phyloP scores from a whole-genome alignment of 1,140 invertebrate genomes.

The Nixonia krombeini region DNA sequence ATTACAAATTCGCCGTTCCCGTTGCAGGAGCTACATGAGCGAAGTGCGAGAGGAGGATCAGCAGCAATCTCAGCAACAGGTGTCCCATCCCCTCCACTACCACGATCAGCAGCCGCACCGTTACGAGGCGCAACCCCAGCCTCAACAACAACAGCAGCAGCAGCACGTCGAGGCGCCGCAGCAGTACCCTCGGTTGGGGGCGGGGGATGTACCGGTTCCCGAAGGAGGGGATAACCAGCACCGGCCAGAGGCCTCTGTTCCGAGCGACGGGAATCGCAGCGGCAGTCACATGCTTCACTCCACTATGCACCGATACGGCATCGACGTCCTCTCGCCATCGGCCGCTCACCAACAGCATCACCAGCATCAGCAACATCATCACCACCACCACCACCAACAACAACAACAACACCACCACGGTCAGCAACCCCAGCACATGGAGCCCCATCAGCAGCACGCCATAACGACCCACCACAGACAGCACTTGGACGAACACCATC shows the following conservation, averaged over 20 bases:
- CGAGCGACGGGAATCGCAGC: slow-evolving; percentile 54
- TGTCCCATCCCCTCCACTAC: slow-evolving; percentile 47
- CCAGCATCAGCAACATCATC: slow-evolving; percentile 36
- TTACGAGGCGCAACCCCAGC: slow-evolving; percentile 16
- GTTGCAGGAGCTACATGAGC: slow-evolving; percentile 38
- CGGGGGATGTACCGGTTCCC: slow-evolving; percentile 55
- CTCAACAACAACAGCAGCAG: slow-evolving; percentile 25
- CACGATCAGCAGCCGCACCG: slow-evolving; percentile 23
- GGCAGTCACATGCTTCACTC: slow-evolving; percentile 67
- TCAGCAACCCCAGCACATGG: slow-evolving; percentile 21
- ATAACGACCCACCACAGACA: slow-evolving; percentile 2
- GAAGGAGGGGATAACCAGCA: slow-evolving; percentile 64
- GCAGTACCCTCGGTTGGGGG: slow-evolving; percentile 47
- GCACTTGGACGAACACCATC: slow-evolving; percentile 38
- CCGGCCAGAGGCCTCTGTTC: slow-evolving; percentile 49
- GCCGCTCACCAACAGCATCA: slow-evolving; percentile 48
- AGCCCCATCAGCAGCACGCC: slow-evolving; percentile 4
- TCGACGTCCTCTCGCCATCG: slow-evolving; percentile 60
- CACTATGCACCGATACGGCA: slow-evolving; percentile 66
- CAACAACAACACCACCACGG: slow-evolving; percentile 36
- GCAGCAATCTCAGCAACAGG: slow-evolving; percentile 47
- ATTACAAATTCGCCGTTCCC: no score
- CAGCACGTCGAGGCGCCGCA: slow-evolving; percentile 30
- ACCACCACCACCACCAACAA: slow-evolving; percentile 13
- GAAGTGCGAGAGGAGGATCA: slow-evolving; percentile 40